Percentiles rank a stretch among this genome's conserved stretches.
phyloP scores from a whole-genome alignment of 2,113 vertebrate genomes.

The Paracanthobrama guichenoti region DNA sequence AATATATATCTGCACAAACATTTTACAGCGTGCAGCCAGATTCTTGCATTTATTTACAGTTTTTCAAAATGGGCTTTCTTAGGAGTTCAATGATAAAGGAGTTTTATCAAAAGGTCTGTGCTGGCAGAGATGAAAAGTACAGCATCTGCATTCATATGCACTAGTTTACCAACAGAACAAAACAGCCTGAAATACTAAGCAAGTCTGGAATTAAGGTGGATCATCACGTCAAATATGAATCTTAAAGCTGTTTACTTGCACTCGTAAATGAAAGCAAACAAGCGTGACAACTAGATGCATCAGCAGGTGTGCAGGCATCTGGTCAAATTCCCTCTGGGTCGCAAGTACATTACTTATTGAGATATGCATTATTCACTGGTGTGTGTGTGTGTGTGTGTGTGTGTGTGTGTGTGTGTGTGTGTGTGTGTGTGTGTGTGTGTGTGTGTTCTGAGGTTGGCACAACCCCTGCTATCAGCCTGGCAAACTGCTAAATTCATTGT shows the following conservation, averaged over 20 bases:
- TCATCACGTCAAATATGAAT: slow-evolving; percentile 58
- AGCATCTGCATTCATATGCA: slow-evolving; percentile 15
- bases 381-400: slow-evolving; percentile 22
- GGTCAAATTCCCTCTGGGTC: slow-evolving; percentile 62
- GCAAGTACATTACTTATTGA: slow-evolving; percentile 22
- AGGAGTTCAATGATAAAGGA: background rate
- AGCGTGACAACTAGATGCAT: slow-evolving; percentile 65
- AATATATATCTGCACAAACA: background rate
- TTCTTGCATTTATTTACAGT: too few relatives aligned
- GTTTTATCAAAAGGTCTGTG: background rate
- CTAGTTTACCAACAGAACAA: background rate
- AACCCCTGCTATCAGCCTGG: slow-evolving; percentile 28
- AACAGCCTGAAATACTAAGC: slow-evolving; percentile 14
- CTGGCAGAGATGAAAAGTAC: background rate
- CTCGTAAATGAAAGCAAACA: slow-evolving; percentile 65
- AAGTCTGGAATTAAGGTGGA: slow-evolving; percentile 48
- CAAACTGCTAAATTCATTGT: slow-evolving; percentile 19
- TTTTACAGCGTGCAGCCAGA: background rate
- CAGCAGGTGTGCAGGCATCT: slow-evolving; percentile 70
- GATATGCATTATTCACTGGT: slow-evolving; percentile 56
- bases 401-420: slow-evolving; percentile 27
- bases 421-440: slow-evolving; percentile 23
- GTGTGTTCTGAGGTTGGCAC: slow-evolving; percentile 12
- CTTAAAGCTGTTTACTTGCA: slow-evolving; percentile 65
- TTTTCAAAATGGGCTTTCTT: too few relatives aligned